A percentile compares a stretch with the other conserved stretches of the same genome.
phyloP scores from a whole-genome alignment of 2,797 vertebrate species.

The Euphonia xanthogaster region DNA sequence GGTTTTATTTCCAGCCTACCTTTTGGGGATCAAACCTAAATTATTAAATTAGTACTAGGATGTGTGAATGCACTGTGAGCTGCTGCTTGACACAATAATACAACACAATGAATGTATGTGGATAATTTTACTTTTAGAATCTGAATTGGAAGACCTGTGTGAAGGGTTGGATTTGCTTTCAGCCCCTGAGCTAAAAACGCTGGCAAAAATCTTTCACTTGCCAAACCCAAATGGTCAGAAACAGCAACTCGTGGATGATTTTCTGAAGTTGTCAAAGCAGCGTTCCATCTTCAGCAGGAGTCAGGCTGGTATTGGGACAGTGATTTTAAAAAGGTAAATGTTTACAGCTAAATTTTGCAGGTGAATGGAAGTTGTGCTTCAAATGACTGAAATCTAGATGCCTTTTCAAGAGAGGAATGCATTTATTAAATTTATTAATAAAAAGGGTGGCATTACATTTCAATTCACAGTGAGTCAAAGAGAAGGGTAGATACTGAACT shows the following conservation, averaged over 20 bases:
- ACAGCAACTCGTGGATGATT: slow-evolving; percentile 84
- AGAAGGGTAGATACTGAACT: not conserved
- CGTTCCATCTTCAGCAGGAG: slow-evolving; percentile 83
- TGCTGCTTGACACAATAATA: not conserved
- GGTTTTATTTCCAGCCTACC: not conserved
- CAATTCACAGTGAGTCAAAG: not conserved
- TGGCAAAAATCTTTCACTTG: slow-evolving; percentile 92
- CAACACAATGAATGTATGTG: not conserved
- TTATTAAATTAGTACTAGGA: not conserved
- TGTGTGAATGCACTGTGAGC: not conserved
- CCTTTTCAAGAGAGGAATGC: not conserved
- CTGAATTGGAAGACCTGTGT: slow-evolving; percentile 83
- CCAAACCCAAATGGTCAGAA: slow-evolving; percentile 81
- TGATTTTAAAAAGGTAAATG: slow-evolving; percentile 89
- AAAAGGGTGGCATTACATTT: not conserved
- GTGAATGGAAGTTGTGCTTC: not conserved
- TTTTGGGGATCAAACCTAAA: rapidly evolving
- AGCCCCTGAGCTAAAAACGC: slow-evolving; percentile 85
- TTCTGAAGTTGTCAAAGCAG: slow-evolving; percentile 86
- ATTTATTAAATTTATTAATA: not conserved
- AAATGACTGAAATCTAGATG: not conserved
- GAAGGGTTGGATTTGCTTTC: slow-evolving; percentile 90
- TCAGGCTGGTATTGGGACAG: slow-evolving; percentile 75
- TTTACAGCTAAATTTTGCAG: not conserved
- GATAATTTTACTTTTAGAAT: slow-evolving; percentile 74